Base-by-base conservation (phyloP, 2,113 vertebrate genomes). In the Turnix velox region DNA sequence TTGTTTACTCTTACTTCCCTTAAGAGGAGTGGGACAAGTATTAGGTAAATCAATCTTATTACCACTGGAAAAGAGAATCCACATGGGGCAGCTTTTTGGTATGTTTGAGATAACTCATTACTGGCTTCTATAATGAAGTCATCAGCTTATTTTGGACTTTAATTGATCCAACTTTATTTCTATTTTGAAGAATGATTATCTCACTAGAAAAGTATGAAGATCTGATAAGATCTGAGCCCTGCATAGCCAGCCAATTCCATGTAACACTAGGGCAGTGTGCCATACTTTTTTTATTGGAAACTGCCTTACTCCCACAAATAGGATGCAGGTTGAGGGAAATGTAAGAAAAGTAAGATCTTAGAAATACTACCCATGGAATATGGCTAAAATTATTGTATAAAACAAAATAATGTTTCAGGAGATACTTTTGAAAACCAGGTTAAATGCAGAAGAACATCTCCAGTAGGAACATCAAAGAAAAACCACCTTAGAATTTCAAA, bases 151-250 rank as follows among this genome's bases (percentile, higher is more conserved):
- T 43, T 69, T 30, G 15, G 13, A 30, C 18, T 75, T 84, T 8
- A 72, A 24, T 25, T 74, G 45, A 72, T 90, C 17, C 61, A 75
- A 46, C 9, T 72, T 59, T 82, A 42, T 94, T 84, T 94, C 61
- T 82, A 4, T 75, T 87, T 72, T 75, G 31, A 75, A 67, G 48
- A 42, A 27, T 67, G 42, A 59, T 55, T 78, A n/a, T 72, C 65
- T 89, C n/a, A 89, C 57, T 72, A 33, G 74, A 82, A 94, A 90
- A 72, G 17, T 40, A 91, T 90, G 84, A 91, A 58, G n/a, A 71
- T 78, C 73, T 95, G 75, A 79, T 72, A 92, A 73, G 62, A 85
- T 57, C 2, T 65, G 42, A 89, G 42, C 28, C 71, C 46, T 42
- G 49, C n/a, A 73, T 20, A 73, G 12, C 23, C 74, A 73, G 85